These are phyloP conservation scores for Gymnopithys bicolor DNA, from an alignment of 2,797 vertebrate genomes.

Conservation along the genomic window DNA sequence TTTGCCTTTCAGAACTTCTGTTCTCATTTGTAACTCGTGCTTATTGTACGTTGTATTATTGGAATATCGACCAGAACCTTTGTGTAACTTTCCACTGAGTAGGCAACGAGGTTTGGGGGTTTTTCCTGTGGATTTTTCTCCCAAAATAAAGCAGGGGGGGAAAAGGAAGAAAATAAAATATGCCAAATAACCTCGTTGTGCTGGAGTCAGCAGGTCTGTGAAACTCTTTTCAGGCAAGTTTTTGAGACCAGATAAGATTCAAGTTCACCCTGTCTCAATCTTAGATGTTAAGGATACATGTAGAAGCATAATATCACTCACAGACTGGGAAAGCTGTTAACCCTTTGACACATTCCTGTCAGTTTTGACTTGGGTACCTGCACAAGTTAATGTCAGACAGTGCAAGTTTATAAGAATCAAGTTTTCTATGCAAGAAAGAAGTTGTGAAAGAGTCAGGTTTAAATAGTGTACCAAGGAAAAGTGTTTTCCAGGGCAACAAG, in stretches of 20 bases:
- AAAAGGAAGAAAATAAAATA: neutral
- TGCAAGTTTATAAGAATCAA: neutral
- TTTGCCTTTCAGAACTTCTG: neutral
- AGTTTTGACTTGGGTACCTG: neutral
- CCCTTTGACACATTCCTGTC: neutral
- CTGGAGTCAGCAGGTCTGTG: neutral
- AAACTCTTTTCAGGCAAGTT: neutral
- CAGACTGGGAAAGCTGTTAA: neutral
- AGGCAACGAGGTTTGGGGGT: neutral
- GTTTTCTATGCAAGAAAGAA: neutral
- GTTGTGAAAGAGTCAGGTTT: neutral
- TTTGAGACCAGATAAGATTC: neutral
- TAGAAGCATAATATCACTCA: neutral
- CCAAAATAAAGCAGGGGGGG: neutral
- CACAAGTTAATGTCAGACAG: neutral
- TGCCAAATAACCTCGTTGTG: neutral
- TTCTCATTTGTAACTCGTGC: neutral
- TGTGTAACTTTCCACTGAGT: neutral
- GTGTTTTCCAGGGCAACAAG: neutral
- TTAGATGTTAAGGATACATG: neutral
- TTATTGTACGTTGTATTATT: neutral
- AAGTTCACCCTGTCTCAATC: neutral
- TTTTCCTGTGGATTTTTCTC: neutral
- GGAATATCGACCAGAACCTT: neutral
- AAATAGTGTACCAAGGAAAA: neutral